Percentiles rank a stretch among this genome's conserved stretches.
Conservation (phyloP, 2,113 vertebrate species). For the Stigmatopora nigra region DNA sequence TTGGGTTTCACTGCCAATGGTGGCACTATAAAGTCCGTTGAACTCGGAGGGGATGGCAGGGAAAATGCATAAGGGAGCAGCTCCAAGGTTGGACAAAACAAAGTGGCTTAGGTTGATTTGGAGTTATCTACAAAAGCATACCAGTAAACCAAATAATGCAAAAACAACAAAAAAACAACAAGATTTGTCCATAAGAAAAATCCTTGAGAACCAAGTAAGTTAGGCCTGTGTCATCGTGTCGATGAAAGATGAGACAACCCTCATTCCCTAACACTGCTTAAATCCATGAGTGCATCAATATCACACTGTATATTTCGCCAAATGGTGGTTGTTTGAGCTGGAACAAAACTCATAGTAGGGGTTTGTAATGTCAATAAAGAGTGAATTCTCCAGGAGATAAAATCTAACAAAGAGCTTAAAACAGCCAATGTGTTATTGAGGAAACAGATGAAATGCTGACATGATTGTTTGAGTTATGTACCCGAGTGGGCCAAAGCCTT, state of each 20-base stretch:
- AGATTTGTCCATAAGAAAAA: not conserved
- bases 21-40: no score
- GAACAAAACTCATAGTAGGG: conserved; percentile 31
- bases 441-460: conserved; percentile 47
- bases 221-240: conserved; percentile 4
- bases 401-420: conserved; percentile 40
- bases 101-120: no score
- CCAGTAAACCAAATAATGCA: not conserved
- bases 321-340: conserved; percentile 26
- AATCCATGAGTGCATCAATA: conserved; percentile 7
- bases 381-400: conserved; percentile 37
- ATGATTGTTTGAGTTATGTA: conserved; percentile 30
- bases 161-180: not conserved
- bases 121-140: not conserved
- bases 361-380: conserved; percentile 31
- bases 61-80: not conserved
- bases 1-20: no score
- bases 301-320: conserved; percentile 22
- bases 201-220: not conserved
- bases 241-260: conserved; percentile 13
- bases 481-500: conserved; percentile 21
- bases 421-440: conserved; percentile 31
- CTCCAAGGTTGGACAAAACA: not conserved
- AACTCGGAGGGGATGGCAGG: no score
- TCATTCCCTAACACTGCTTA: not conserved